Evolutionary conservation across 2,113 vertebrate genomes (phyloP).

Genomic region (Xenotilapia caudafasciata): DNA sequence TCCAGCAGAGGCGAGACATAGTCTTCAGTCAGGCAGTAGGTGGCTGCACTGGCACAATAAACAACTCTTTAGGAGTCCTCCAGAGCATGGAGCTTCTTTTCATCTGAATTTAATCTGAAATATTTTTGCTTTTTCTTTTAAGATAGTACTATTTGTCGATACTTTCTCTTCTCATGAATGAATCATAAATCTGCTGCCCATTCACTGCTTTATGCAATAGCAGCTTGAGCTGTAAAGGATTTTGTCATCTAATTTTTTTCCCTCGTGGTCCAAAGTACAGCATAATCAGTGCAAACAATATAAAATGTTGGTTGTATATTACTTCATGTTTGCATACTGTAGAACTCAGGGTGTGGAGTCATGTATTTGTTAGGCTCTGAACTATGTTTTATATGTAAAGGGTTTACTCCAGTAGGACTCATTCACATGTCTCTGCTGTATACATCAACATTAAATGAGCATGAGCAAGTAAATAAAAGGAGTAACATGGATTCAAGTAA

Average conservation of each 20-base stretch:
- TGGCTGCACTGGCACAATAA: conserved; percentile 2
- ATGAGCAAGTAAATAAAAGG: neutral
- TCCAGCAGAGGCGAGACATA: conserved; percentile 87
- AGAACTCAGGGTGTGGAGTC: neutral
- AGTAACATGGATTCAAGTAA: neutral
- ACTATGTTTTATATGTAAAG: neutral
- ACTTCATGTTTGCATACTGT: neutral
- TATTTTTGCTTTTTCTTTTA: neutral
- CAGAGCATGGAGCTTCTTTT: neutral
- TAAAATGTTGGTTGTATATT: neutral
- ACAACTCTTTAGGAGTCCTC: neutral
- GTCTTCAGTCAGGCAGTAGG: conserved; percentile 97
- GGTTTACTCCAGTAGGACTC: neutral
- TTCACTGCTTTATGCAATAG: neutral
- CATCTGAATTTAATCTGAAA: neutral
- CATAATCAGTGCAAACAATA: neutral
- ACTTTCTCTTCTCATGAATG: neutral
- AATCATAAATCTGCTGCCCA: neutral
- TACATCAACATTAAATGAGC: neutral
- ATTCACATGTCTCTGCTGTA: neutral
- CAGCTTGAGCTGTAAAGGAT: neutral
- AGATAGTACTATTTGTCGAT: neutral
- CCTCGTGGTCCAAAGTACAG: neutral
- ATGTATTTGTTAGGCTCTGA: neutral
- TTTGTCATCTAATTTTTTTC: neutral